Evolutionary conservation across 2,888 invertebrate species (phyloP).

Genomic region (Smittia aterrima): DNA sequence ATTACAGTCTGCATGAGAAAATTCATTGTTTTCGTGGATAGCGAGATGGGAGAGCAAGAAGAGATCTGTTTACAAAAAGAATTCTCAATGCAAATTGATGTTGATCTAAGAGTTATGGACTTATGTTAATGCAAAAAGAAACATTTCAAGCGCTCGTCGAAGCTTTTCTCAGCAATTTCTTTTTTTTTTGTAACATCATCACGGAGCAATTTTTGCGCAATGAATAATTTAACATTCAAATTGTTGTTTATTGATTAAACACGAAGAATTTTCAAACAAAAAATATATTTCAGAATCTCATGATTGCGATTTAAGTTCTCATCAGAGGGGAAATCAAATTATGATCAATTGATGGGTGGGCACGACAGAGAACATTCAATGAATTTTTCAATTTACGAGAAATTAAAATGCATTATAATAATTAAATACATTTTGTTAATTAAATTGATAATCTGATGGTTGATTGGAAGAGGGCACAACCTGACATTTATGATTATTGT

Average conservation of each 20-base stretch:
- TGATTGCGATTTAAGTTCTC: background rate
- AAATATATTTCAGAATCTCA: background rate
- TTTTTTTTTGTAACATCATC: background rate
- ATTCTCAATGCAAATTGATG: slow-evolving; percentile 31
- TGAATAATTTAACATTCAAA: slow-evolving; percentile 10
- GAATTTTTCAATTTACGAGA: background rate
- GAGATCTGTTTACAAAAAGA: background rate
- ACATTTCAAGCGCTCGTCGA: background rate
- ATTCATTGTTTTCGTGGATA: background rate
- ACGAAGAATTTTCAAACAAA: background rate
- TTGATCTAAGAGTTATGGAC: slow-evolving; percentile 32
- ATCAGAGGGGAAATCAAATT: too few species aligned
- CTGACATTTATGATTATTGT: slow-evolving; percentile 3
- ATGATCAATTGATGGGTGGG: too few species aligned
- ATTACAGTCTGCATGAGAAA: background rate
- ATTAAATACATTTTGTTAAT: slow-evolving; percentile 14
- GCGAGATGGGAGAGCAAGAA: background rate
- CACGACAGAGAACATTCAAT: background rate
- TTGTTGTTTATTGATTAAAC: slow-evolving; percentile 6
- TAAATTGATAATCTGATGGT: slow-evolving; percentile 11
- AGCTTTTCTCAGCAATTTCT: background rate
- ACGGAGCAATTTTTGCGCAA: background rate
- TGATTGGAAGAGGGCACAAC: background rate
- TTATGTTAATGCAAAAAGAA: slow-evolving; percentile 20
- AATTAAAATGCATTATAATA: background rate